Evolutionary conservation across 2,888 invertebrate species (phyloP).

Genomic region (Yponomeuta cagnagella): DNA sequence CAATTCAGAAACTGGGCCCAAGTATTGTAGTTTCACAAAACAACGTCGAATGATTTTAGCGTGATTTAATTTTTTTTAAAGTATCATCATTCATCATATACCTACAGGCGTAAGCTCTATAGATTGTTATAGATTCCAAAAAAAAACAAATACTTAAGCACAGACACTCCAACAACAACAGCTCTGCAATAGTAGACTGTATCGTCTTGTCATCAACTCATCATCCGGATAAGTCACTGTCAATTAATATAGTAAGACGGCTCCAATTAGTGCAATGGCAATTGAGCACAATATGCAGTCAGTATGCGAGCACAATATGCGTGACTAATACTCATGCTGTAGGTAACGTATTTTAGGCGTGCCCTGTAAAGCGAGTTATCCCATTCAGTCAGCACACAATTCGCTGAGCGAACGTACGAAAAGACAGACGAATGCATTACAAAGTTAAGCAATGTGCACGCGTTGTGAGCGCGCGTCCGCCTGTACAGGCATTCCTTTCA

Average conservation of each 20-base stretch:
- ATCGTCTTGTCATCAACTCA: too few relatives aligned
- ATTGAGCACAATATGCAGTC: background rate
- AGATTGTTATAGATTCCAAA: too few relatives aligned
- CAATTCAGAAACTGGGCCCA: too few relatives aligned
- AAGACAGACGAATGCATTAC: background rate
- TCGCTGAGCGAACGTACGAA: background rate
- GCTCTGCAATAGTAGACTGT: too few relatives aligned
- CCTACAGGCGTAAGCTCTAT: too few relatives aligned
- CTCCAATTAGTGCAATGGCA: background rate
- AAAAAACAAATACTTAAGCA: too few relatives aligned
- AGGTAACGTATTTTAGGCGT: background rate
- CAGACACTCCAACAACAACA: too few relatives aligned
- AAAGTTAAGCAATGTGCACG: slow-evolving; percentile 51
- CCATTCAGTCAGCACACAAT: background rate
- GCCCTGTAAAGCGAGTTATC: background rate
- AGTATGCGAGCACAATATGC: background rate
- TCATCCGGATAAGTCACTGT: too few relatives aligned
- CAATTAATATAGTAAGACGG: background rate
- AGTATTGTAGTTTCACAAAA: too few relatives aligned
- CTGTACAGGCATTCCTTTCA: slow-evolving; percentile 50
- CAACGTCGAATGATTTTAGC: too few relatives aligned
- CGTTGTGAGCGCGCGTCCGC: slow-evolving; percentile 52
- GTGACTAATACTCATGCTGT: background rate
- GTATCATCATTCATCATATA: too few relatives aligned
- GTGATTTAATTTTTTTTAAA: too few relatives aligned